These are phyloP conservation scores for Trinorchestia longiramus DNA, from an alignment of 1,140 invertebrate genomes.

Conservation along the genomic window DNA sequence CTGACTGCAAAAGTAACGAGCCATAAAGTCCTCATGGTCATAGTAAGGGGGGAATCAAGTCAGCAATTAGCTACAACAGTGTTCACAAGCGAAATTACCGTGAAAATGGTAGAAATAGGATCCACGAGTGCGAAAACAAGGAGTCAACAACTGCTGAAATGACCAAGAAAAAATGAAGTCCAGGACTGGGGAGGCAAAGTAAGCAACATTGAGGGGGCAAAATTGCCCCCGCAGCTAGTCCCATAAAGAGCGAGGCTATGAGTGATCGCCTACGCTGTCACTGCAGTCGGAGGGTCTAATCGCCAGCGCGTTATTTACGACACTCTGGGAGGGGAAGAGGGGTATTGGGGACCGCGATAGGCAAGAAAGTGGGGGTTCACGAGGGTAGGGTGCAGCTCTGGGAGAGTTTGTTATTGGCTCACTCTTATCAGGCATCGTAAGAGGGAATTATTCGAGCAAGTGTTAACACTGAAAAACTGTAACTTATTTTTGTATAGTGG, in stretches of 20 bases:
- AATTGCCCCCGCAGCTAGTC: background rate
- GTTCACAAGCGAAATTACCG: no score
- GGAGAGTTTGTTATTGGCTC: no score
- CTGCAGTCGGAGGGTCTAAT: conserved; percentile 6
- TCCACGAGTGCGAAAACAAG: background rate
- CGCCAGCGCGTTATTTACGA: conserved; percentile 11
- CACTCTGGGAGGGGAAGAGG: background rate
- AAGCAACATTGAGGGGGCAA: background rate
- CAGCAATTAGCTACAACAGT: no score
- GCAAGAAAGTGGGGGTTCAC: no score
- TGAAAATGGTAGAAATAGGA: no score
- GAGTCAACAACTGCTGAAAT: background rate
- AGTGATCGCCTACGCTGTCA: background rate
- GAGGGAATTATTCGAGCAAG: background rate
- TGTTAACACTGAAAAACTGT: no score
- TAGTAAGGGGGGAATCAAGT: no score
- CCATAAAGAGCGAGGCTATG: background rate
- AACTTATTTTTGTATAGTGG: no score
- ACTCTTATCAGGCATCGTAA: no score
- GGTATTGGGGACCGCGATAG: background rate
- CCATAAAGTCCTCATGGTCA: background rate
- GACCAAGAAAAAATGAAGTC: background rate
- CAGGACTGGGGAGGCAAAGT: background rate
- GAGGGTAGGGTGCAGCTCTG: no score
- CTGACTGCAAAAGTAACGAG: background rate